phyloP scores from a whole-genome alignment of 2,888 invertebrate species.

The Chalcis sispes region DNA sequence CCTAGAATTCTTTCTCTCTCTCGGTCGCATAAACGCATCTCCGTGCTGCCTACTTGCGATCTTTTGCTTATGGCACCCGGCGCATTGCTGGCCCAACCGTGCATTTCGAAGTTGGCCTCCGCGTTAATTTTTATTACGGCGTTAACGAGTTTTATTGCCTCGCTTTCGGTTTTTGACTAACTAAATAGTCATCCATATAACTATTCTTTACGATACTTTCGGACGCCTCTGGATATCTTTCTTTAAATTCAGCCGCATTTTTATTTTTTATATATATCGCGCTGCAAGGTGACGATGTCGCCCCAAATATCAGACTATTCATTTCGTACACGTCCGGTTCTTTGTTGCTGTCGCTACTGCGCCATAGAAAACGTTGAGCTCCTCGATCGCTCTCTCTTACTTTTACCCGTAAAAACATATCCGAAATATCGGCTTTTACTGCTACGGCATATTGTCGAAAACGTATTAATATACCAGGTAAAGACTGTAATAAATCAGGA shows the following conservation, averaged over 20 bases:
- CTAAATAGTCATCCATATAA: conserved; percentile 9
- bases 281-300: conserved; percentile 14
- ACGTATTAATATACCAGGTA: background rate
- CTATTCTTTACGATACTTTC: background rate
- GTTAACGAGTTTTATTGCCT: background rate
- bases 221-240: background rate
- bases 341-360: background rate
- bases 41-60: background rate
- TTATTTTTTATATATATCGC: background rate
- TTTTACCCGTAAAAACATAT: background rate
- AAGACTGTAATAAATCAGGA: background rate
- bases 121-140: background rate
- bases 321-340: conserved; percentile 1
- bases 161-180: background rate
- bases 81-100: background rate
- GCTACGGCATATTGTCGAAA: background rate
- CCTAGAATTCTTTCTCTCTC: background rate
- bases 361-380: conserved; percentile 3
- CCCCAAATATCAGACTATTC: background rate
- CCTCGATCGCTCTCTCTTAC: background rate
- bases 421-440: background rate
- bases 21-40: too few relatives aligned
- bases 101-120: background rate
- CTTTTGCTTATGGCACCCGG: background rate
- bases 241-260: background rate